Base-by-base conservation (phyloP, 2,888 invertebrate genomes). In the Apeira syringaria region DNA sequence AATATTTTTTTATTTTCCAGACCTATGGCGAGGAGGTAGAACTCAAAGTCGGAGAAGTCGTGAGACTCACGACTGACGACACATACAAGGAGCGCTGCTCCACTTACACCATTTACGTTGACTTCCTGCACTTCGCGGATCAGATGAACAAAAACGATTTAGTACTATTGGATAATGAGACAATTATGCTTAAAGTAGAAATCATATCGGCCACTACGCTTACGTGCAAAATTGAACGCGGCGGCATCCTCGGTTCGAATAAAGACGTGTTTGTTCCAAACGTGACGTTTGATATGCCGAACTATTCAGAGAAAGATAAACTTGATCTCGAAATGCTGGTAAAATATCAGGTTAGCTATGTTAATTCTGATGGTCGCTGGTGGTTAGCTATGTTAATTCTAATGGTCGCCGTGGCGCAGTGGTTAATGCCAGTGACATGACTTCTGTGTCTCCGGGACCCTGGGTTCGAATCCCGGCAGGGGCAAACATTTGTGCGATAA, bases 121-220 rank as follows among this genome's bases (percentile, higher is more conserved):
- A 92, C 56, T 92, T 89, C 50, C 74, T 90, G 64, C 64, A 88
- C 37, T 81, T 92, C 9, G 77, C 86, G 1, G 86, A 91, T 5
- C 82, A 87, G 53, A 47, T 92, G 31, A 80, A 77, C 22, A 91
- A 90, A 50, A 90, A 90, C 2, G 87, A 92, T 52, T 54, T 55
- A 2, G 56, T 92, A 1, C 56, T 89, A 3, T 48, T 92, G 3
- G 91, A 91, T 56, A 95, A 97, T 76, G 97, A 96, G 48, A 90
- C 92, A 3, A 94, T 97, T 40, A 92, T 93, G 50, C 81, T 97
- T n/a, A 91, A 93, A 61, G 96, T 96, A 5, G 91, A 88, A 52
- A 64, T 86, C 8, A 79, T 88, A 47, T 85, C 88, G 0, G 47
- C 74, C 0, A 77, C 83, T 0, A 88, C 87, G 0, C 48, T 87